phyloP scores from a whole-genome alignment of 1,140 invertebrate genomes.

The Muscidifurax raptorellus region DNA sequence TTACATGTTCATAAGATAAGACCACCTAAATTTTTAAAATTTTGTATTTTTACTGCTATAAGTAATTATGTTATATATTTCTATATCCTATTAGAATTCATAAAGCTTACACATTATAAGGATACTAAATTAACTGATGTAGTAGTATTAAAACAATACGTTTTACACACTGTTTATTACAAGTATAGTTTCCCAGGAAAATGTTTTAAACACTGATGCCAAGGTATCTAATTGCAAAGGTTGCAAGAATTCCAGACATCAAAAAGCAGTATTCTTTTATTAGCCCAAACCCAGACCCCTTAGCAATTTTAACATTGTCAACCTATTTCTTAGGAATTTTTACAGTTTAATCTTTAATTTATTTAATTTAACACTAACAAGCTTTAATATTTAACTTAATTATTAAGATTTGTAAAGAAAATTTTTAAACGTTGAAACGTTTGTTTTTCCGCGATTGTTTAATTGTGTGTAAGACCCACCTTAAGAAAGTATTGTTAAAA shows the following conservation, averaged over 20 bases:
- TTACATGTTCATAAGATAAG: slow-evolving; percentile 2
- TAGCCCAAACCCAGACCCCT: background rate
- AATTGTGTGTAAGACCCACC: slow-evolving; percentile 19
- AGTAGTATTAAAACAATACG: background rate
- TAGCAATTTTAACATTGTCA: background rate
- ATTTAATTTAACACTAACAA: background rate
- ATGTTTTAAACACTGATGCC: background rate
- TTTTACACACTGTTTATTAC: background rate
- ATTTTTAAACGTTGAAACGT: background rate
- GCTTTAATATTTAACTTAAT: background rate
- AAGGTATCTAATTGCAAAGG: background rate
- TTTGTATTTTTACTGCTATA: background rate
- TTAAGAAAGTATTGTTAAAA: slow-evolving; percentile 33
- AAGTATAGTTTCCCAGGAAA: background rate
- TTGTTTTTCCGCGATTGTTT: background rate
- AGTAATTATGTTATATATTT: background rate
- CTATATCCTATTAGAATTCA: background rate
- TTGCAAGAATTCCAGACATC: background rate
- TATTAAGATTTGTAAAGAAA: background rate
- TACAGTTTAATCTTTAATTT: slow-evolving; percentile 2
- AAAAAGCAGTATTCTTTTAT: background rate
- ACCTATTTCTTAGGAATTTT: slow-evolving; percentile 4
- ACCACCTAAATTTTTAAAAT: background rate
- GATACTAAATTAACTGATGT: background rate
- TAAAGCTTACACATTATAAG: background rate